phyloP scores from a whole-genome alignment of 37 sponge, comb jelly and placozoan genomes.

The Axinella damicornis region DNA sequence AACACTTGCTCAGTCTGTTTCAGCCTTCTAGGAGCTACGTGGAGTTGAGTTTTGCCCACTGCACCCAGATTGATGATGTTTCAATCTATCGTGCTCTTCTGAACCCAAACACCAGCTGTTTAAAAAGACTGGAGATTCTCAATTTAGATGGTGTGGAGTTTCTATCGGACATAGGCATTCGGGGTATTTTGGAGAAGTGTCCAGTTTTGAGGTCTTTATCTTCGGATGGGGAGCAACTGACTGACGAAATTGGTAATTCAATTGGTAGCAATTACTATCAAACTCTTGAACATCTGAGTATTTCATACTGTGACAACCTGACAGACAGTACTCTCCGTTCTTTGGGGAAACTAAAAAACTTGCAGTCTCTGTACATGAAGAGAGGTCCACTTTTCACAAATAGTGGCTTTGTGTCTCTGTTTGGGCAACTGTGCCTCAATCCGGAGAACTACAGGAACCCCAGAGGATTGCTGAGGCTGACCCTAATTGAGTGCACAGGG shows the following conservation, averaged over 20 bases:
- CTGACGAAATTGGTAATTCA: neutral
- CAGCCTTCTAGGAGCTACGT: neutral
- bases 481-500: conserved; percentile 10
- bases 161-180: conserved; percentile 5
- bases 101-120: neutral
- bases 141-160: conserved; percentile 26
- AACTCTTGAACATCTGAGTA: neutral
- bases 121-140: neutral
- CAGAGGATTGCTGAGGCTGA: neutral
- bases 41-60: conserved; percentile 41
- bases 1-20: neutral
- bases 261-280: neutral
- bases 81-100: neutral
- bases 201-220: conserved; percentile 1
- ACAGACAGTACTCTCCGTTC: conserved; percentile 25
- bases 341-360: neutral
- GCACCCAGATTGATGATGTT: neutral
- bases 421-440: neutral
- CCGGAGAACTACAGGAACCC: neutral
- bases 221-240: conserved; percentile 30
- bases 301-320: conserved; percentile 28
- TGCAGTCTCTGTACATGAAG: neutral
- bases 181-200: conserved; percentile 8
- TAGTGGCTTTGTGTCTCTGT: conserved; percentile 5
- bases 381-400: conserved; percentile 9